Evolutionary conservation across 2,113 vertebrate genomes (phyloP).

Genomic region (Callaeas wilsoni): DNA sequence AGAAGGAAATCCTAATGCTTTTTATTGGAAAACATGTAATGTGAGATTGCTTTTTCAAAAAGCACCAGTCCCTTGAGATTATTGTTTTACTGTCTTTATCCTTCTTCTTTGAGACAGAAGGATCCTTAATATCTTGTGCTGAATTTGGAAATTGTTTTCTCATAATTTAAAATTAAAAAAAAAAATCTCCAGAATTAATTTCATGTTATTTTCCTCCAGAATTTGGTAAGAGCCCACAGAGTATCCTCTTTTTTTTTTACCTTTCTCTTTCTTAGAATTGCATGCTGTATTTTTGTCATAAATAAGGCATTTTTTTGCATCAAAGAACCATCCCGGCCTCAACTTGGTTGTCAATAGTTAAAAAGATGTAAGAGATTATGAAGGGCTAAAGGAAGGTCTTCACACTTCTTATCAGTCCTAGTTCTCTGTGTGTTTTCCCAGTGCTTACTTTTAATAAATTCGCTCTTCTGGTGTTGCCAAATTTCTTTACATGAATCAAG

Average conservation of each 20-base stretch:
- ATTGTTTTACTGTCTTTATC: neutral
- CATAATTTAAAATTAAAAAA: neutral
- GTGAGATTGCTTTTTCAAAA: neutral
- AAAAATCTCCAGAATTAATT: neutral
- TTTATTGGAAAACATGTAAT: neutral
- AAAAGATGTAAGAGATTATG: neutral
- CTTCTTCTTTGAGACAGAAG: neutral
- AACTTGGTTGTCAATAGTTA: neutral
- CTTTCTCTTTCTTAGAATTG: neutral
- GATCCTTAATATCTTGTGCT: neutral
- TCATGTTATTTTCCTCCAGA: fast-evolving
- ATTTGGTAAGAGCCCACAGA: neutral
- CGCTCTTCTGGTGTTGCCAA: neutral
- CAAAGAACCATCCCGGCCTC: neutral
- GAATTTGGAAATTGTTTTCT: neutral
- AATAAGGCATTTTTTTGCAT: neutral
- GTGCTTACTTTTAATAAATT: neutral
- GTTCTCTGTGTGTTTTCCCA: neutral
- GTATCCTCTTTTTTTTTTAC: too few species aligned
- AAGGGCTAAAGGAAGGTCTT: neutral
- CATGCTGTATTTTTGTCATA: neutral
- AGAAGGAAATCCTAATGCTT: neutral
- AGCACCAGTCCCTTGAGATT: neutral
- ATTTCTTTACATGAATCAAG: neutral
- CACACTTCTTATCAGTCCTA: neutral